These are phyloP conservation scores for Drosophila neocordata DNA, from an alignment of 1,140 invertebrate genomes.

Conservation along the genomic window DNA sequence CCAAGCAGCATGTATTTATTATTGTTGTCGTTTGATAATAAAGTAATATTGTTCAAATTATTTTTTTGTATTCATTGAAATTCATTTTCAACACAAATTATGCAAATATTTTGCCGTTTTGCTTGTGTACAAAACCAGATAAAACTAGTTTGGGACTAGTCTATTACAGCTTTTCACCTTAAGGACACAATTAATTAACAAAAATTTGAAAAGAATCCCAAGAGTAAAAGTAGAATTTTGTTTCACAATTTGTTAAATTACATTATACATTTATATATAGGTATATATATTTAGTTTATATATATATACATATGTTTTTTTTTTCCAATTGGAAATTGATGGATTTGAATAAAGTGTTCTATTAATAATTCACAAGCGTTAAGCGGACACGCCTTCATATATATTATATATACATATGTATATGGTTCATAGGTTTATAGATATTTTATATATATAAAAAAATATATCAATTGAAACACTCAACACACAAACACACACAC, in stretches of 20 bases:
- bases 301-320: conserved; percentile 1
- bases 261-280: not conserved
- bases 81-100: not conserved
- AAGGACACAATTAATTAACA: not conserved
- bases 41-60: not conserved
- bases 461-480: conserved; percentile 5
- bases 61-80: not conserved
- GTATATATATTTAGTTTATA: not conserved
- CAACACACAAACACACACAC: not conserved
- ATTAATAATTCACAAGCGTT: conserved; percentile 18
- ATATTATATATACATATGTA: conserved; percentile 11
- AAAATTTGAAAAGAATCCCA: not conserved
- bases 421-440: not conserved
- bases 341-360: conserved; percentile 13
- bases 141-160: conserved; percentile 1
- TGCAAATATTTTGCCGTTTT: not conserved
- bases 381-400: conserved; percentile 8
- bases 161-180: not conserved
- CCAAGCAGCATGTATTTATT: conserved; percentile 30
- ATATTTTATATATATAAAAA: not conserved
- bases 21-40: not conserved
- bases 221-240: not conserved
- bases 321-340: conserved; percentile 5
- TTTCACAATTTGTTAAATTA: not conserved
- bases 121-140: not conserved